Base-by-base conservation (phyloP, 2,113 vertebrate genomes). In the Anguilla rostrata region DNA sequence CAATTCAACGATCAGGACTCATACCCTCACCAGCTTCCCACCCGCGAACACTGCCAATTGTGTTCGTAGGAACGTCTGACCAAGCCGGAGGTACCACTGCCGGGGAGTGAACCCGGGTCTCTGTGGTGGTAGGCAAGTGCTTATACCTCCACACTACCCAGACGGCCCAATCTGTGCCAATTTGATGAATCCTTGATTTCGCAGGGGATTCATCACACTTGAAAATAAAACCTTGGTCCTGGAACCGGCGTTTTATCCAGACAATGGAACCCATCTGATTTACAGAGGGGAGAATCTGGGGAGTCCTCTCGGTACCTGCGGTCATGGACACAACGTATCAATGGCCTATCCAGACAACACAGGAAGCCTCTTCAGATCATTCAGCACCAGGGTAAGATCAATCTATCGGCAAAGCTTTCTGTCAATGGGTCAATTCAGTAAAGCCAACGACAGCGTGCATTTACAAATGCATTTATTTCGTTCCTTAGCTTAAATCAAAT, bases 201-300 rank as follows among this genome's bases (percentile, higher is more conserved):
- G 85, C 94, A 99, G 98, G 94, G 98, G 98, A 89, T 95, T 99
- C 88, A 95, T 99, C 91, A 93, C 93, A 63, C 92, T 98, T 87
- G 96, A 91, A 89, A 95, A 95, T 91, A 94, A 89, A 92, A 95
- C 95, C 85, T 98, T 96, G 81, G 79, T 98, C 83, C 91, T 99
- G 93, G 98, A 99, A 91, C 98, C 98, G 0, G 86, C 95, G 87
- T 89, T 92, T 84, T 94, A 94, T 83, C 90, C 93, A 88, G 75
- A 92, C 1, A 87, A 89, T 6, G 91, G 94, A 81, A 90, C 93
- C 84, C 97, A 98, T 95, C 95, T 95, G 92, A 93, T 99, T 91
- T 97, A 96, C 93, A 87, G 91, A 53, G 95, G 94, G 15, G 94
- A 96, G 87, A 94, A 94, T 39, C 92, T 98, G 91, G 86, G 43